Conservation (phyloP, 2,797 vertebrate species). For the Mormyrus hasselquistii region DNA sequence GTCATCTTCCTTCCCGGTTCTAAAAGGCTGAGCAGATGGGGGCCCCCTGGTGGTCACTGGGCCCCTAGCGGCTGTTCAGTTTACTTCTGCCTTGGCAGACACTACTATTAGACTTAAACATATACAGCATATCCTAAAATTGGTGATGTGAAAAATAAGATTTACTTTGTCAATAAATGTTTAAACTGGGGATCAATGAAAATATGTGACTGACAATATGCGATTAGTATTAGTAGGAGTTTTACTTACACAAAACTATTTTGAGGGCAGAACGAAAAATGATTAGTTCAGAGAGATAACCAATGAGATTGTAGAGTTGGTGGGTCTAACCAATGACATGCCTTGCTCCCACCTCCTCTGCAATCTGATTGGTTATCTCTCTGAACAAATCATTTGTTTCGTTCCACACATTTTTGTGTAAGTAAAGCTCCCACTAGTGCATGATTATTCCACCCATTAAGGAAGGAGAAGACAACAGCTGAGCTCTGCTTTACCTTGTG, state of each 20-base stretch:
- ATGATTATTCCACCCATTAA: background rate
- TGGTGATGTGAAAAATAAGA: background rate
- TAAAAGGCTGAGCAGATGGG: background rate
- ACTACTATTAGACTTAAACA: background rate
- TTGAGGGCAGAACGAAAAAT: background rate
- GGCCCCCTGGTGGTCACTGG: background rate
- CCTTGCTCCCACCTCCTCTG: background rate
- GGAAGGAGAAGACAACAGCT: background rate
- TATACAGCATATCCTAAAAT: background rate
- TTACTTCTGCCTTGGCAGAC: background rate
- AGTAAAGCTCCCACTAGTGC: background rate
- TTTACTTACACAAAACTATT: background rate
- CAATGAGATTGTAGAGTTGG: background rate
- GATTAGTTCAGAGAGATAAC: background rate
- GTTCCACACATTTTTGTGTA: background rate
- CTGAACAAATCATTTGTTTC: background rate
- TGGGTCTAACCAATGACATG: background rate
- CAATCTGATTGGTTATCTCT: background rate
- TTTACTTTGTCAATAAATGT: background rate
- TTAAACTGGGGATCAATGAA: background rate
- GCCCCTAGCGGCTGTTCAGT: background rate
- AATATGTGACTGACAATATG: background rate
- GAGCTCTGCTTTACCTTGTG: slow-evolving; percentile 76
- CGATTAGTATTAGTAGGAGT: background rate
- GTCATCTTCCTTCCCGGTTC: background rate